Base-by-base conservation (phyloP, 2,113 vertebrate species). In the Dolichotis patagonum region DNA sequence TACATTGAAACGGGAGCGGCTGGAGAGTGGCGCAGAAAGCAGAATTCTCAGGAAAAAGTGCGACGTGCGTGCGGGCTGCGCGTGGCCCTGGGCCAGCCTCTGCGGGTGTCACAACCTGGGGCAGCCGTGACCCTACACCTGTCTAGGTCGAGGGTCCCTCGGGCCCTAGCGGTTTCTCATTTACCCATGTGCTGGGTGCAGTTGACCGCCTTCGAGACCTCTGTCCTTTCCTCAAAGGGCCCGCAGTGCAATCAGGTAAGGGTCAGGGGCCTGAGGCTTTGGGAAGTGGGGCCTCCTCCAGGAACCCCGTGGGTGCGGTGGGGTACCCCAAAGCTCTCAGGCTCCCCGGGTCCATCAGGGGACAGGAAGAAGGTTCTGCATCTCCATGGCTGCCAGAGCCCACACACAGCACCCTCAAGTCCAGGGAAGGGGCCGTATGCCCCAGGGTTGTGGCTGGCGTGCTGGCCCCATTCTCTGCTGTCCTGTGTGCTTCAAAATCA, bases 41-140 rank as follows among this genome's bases (percentile, higher is more conserved):
- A 52, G 22, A 85, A 46, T 7, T 1, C 78, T 2, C 24, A 26
- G 71, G n/a, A 17, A 58, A 9, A 1, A 2, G 30, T 71, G 0
- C 0, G 17, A 32, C 0, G 0, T 0, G 6, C 41, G 52, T 11
- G 2, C 49, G 78, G 41, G 7, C 49, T 52, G 24, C 1, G 0
- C 7, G 5, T 2, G 3, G 73, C 81, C 52, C 71, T n/a, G 41
- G 7, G 8, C n/a, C 7, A 0, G 84, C 28, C 26, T 73, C 38
- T 63, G 19, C 2, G 0, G 30, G n/a, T 3, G 22, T 16, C 5
- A 28, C 28, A 3, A 43, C 9, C 87, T 8, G 4, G 32, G 88
- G n/a, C 1, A 4, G 52, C n/a, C 0, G 1, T 9, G 56, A 41
- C 26, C 87, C 83, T 58, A 62, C 63, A 46, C 43, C 77, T 28